These are phyloP conservation scores for Pipistrellus pipistrellus DNA, from an alignment of 2,797 vertebrate species.

Conservation along the genomic window DNA sequence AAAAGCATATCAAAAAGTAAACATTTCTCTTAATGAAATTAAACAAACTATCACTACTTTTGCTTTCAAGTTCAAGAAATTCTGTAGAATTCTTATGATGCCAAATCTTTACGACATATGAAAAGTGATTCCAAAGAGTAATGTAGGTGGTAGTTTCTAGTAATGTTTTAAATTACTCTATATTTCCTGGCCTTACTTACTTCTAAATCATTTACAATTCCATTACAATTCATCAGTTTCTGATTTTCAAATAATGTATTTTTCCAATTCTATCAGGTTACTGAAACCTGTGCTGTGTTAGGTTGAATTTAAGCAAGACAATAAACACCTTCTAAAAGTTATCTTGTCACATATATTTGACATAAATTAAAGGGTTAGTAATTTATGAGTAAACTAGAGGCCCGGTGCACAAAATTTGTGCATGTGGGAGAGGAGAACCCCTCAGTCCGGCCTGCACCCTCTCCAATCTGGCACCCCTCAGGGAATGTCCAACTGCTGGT, in stretches of 20 bases:
- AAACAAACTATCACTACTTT: neutral
- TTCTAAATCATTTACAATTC: constrained; percentile 12
- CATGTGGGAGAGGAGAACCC: too few species aligned
- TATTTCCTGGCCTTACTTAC: neutral
- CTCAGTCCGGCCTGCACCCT: too few species aligned
- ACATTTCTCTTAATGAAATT: neutral
- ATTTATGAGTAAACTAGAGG: neutral
- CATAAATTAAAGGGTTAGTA: neutral
- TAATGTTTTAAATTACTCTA: neutral
- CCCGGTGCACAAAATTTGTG: too few species aligned
- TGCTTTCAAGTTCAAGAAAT: constrained; percentile 46
- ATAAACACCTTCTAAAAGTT: neutral
- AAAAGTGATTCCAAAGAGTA: constrained; percentile 18
- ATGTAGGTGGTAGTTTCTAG: neutral
- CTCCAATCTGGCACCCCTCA: too few species aligned
- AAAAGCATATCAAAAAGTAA: neutral
- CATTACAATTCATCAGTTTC: neutral
- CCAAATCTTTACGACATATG: neutral
- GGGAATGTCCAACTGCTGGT: too few species aligned
- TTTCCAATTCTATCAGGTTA: neutral
- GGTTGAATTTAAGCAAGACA: constrained; percentile 18
- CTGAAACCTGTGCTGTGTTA: neutral
- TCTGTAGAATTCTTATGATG: neutral
- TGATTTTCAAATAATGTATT: constrained; percentile 28
- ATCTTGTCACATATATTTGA: neutral